A percentile compares a stretch with the other conserved stretches of the same genome.
phyloP scores from a whole-genome alignment of 2,797 vertebrate genomes.

The Ptychobarbus kaznakovi region DNA sequence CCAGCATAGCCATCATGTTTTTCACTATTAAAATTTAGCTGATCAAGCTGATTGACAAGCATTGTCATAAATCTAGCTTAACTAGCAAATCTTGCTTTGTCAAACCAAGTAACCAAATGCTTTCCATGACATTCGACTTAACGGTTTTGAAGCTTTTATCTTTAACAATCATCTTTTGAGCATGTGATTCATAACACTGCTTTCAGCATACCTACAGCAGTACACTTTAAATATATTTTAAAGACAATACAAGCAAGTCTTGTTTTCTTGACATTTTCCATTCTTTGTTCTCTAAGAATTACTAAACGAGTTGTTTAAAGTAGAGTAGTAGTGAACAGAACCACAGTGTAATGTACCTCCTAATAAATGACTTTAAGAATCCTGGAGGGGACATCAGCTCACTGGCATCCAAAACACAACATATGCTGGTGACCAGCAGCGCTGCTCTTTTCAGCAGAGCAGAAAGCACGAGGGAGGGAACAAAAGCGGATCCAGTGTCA shows the following conservation, averaged over 20 bases:
- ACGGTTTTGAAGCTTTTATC: background rate
- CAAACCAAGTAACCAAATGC: background rate
- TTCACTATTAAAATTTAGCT: background rate
- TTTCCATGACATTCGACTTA: background rate
- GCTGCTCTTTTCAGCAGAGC: constrained; percentile 3
- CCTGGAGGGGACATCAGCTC: background rate
- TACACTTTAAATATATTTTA: no score
- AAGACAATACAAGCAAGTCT: background rate
- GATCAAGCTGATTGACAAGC: background rate
- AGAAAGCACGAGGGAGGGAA: background rate
- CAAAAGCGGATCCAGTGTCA: constrained; percentile 2
- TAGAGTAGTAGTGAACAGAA: background rate
- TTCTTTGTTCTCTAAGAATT: background rate
- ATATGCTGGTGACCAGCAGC: constrained; percentile 7
- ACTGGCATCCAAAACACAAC: background rate
- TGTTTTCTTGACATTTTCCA: background rate
- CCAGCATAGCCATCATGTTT: background rate
- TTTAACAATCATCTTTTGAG: background rate
- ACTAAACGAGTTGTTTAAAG: background rate
- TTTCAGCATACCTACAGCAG: background rate
- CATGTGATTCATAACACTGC: background rate
- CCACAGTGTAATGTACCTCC: background rate
- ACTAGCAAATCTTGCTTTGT: background rate
- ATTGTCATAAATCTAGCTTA: background rate
- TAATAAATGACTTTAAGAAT: background rate